Percentiles rank a stretch among this genome's conserved stretches.
Conservation (phyloP, 2,888 invertebrate genomes). For the Argyra leucocephala region DNA sequence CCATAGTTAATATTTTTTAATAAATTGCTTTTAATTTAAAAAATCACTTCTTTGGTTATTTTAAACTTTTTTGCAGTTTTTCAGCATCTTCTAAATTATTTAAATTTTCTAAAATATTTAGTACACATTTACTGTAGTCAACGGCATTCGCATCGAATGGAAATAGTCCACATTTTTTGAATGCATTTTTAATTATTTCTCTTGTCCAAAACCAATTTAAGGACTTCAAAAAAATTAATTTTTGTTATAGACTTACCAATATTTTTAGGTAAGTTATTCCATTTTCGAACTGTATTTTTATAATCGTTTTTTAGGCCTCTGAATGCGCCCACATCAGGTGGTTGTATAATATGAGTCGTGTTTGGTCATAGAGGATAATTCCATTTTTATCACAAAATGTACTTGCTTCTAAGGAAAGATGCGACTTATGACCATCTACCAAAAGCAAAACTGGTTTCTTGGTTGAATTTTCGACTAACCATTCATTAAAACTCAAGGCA, state of each 20-base stretch:
- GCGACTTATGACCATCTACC: conserved; percentile 10
- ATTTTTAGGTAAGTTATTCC: background rate
- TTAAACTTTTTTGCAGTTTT: conserved; percentile 8
- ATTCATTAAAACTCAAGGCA: background rate
- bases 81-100: background rate
- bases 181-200: conserved; percentile 8
- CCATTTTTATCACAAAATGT: conserved; percentile 3
- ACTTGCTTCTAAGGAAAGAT: background rate
- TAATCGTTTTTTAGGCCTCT: conserved; percentile 10
- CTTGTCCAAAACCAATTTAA: background rate
- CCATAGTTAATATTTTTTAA: conserved; percentile 8
- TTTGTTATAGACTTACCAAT: background rate
- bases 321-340: conserved; percentile 9
- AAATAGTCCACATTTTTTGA: conserved; percentile 11
- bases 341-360: conserved; percentile 13
- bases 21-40: conserved; percentile 4
- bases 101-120: conserved; percentile 13
- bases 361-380: conserved; percentile 12
- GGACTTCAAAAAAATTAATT: conserved; percentile 13
- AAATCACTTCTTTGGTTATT: conserved; percentile 8
- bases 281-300: no score
- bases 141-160: conserved; percentile 12
- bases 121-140: conserved; percentile 13
- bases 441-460: conserved; percentile 9
- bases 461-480: background rate